Conservation (phyloP, 1,140 invertebrate genomes). For the Coelopa frigida region DNA sequence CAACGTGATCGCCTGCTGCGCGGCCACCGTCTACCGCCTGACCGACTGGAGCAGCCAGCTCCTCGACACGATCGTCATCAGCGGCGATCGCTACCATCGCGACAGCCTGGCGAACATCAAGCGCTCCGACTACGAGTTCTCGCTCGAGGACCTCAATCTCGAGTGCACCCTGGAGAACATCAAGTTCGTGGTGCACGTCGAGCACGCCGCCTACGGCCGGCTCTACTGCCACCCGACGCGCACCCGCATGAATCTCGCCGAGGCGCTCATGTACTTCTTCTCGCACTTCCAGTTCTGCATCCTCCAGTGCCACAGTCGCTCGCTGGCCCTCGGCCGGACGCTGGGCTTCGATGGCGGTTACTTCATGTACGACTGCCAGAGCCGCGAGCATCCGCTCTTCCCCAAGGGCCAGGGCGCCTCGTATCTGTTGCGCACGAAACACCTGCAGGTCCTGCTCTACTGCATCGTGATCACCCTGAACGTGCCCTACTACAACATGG, state of each 20-base stretch:
- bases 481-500: conserved; percentile 42
- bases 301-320: conserved; percentile 47
- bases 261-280: conserved; percentile 54
- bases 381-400: conserved; percentile 52
- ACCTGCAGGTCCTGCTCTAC: conserved; percentile 53
- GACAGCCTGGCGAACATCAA: conserved; percentile 47
- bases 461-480: conserved; percentile 51
- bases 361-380: conserved; percentile 57
- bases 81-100: conserved; percentile 50
- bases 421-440: conserved; percentile 53
- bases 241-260: conserved; percentile 53
- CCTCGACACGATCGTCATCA: conserved; percentile 52
- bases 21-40: conserved; percentile 50
- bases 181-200: conserved; percentile 50
- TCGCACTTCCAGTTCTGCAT: conserved; percentile 49
- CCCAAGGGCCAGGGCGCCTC: conserved; percentile 49
- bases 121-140: conserved; percentile 49
- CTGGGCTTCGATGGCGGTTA: conserved; percentile 47
- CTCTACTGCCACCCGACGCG: conserved; percentile 50
- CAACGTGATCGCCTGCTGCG: conserved; percentile 50
- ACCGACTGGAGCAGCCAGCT: conserved; percentile 53
- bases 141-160: conserved; percentile 47
- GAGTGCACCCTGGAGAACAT: conserved; percentile 49
- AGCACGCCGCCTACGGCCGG: conserved; percentile 51
- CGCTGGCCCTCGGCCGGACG: conserved; percentile 52